phyloP scores from a whole-genome alignment of 2,797 vertebrate species.

The Holocentrus rufus region DNA sequence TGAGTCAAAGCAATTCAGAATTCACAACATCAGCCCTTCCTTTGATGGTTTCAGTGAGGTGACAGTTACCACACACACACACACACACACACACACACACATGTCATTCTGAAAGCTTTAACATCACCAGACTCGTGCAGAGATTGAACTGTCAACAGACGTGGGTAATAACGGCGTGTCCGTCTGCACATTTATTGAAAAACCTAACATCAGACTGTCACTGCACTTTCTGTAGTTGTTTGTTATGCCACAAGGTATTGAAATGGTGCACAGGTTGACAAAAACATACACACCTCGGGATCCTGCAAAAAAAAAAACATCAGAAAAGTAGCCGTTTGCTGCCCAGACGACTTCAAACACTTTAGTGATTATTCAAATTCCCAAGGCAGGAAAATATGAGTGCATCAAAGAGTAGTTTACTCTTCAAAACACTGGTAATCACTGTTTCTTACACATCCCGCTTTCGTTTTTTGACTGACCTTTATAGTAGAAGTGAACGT shows the following conservation, averaged over 20 bases:
- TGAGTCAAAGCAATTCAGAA: background rate
- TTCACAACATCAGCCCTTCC: background rate
- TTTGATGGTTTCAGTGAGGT: background rate
- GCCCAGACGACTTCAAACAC: background rate
- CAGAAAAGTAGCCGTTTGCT: no score
- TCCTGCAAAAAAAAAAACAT: background rate
- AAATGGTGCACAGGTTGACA: background rate
- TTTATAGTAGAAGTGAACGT: conserved; percentile 78
- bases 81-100: no score
- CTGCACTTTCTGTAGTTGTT: background rate
- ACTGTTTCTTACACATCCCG: background rate
- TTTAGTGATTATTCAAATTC: background rate
- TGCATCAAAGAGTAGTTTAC: no score
- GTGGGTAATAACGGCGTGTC: background rate
- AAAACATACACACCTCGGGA: background rate
- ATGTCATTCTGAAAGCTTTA: background rate
- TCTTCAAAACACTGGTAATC: background rate
- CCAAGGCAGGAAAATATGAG: no score
- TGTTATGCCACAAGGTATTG: background rate
- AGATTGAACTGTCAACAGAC: background rate
- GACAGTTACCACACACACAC: background rate
- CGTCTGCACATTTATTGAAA: background rate
- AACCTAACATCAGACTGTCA: background rate
- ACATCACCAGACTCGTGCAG: background rate
- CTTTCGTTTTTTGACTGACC: conserved; percentile 59